phyloP scores from a whole-genome alignment of 2,113 vertebrate species.

The Numenius arquata region DNA sequence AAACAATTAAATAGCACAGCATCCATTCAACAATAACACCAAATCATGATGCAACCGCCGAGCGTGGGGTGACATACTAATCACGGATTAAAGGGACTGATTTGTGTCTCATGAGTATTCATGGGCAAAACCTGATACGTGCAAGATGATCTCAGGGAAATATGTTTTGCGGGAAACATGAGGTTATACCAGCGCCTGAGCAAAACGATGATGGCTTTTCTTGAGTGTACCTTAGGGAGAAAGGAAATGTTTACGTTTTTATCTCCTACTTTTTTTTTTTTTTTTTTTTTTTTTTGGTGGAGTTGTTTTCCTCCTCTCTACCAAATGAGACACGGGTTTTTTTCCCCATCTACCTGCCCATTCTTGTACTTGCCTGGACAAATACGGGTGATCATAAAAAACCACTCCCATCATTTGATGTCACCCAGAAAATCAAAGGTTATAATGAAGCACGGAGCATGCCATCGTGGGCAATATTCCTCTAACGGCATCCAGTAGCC shows the following conservation, averaged over 20 bases:
- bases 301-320: neutral
- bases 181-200: conserved; percentile 1
- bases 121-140: conserved; percentile 58
- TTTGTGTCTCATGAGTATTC: conserved; percentile 67
- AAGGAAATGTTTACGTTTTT: conserved; percentile 27
- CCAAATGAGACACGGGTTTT: neutral
- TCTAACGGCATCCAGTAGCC: neutral
- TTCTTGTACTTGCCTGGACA: neutral
- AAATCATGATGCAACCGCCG: conserved; percentile 67
- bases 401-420: neutral
- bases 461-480: neutral
- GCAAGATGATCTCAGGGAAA: conserved; percentile 2
- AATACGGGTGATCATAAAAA: neutral
- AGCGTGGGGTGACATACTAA: conserved; percentile 35
- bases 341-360: neutral
- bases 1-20: conserved; percentile 73
- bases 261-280: neutral
- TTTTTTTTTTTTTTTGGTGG: neutral
- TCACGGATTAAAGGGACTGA: conserved; percentile 44
- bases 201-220: conserved; percentile 25
- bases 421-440: neutral
- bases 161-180: conserved; percentile 25
- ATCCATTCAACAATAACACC: conserved; percentile 64
- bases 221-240: conserved; percentile 3
- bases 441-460: neutral